Evolutionary conservation across 2,888 invertebrate species (phyloP), one percentile per base, ranked within the genome.

Genomic region (Sericinus montela): DNA sequence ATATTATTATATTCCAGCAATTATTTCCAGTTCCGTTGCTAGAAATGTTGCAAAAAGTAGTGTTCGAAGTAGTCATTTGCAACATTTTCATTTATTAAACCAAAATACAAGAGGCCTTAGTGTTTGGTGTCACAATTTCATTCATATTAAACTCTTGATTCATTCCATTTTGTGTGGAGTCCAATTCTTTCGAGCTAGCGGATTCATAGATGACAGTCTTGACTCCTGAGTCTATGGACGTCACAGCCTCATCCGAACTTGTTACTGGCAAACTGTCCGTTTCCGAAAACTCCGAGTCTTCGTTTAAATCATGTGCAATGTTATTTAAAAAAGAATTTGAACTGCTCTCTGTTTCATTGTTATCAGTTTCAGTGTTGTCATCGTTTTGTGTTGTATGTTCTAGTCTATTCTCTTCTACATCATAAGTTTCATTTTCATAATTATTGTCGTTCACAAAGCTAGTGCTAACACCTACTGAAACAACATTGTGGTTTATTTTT

Each of bases 161-260:
- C 1, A 29, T 44, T 10, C 50, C 56, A 2, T 37, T 29, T 5
- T 48, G 51, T 7, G 41, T 13, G 0, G 52, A 44, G 35, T 38
- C 41, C 13, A 51, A 23, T 30, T 43, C 51, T 32, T 9, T 42
- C 16, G 48, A 47, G 34, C 56, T 45, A 9, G 47, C 58, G 5
- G 67, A 58, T 41, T 60, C 68, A 58, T 59, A 63, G 23, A 70
- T 59, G 16, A 69, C 72, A 7, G 75, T 72, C 40, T 48, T 54
- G 1, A 56, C 56, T n/a, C 56, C 65, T 9, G 69, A 66, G 23
- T 62, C 62, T 13, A 59, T 46, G 0, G 62, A 63, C 23, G 60
- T 56, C 49, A 55, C 39, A 3, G 52, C 50, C 15, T 54, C 57
- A 37, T 56, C 57, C 6, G 59, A 56, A 8, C 40, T 51, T 10